phyloP scores from a whole-genome alignment of 2,113 vertebrate genomes.

The Glareola pratincola region DNA sequence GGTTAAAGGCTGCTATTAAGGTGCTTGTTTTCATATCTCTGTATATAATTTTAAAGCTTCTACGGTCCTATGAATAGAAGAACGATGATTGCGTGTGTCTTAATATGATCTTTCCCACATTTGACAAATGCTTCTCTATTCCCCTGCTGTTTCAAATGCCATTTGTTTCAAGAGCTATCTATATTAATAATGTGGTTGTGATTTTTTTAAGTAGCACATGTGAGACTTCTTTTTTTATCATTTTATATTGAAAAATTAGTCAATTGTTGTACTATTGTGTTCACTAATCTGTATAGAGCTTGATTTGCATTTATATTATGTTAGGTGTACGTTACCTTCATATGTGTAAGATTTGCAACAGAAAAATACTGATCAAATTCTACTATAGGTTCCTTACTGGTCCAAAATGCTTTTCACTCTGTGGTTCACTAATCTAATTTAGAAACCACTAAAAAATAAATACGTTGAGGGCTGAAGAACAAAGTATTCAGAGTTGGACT shows the following conservation, averaged over 20 bases:
- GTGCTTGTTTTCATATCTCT: not conserved
- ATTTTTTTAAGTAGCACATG: not conserved
- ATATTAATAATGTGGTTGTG: not conserved
- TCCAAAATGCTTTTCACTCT: not conserved
- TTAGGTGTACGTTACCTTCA: accelerated
- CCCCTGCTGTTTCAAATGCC: not conserved
- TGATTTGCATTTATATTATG: not conserved
- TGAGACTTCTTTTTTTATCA: not conserved
- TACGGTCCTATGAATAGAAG: not conserved
- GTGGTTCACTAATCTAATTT: not conserved
- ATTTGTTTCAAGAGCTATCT: not conserved
- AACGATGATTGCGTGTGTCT: not conserved
- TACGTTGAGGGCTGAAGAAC: not conserved
- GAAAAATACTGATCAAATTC: not conserved
- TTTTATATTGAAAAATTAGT: not conserved
- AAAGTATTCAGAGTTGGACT: not conserved
- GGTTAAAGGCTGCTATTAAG: constrained; percentile 13
- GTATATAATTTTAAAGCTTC: not conserved
- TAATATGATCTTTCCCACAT: not conserved
- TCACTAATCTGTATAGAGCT: not conserved
- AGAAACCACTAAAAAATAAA: not conserved
- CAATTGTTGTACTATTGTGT: not conserved
- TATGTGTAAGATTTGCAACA: not conserved
- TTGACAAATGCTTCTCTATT: not conserved
- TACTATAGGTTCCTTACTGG: not conserved